phyloP scores from a whole-genome alignment of 2,888 invertebrate genomes.

The Quadroppia sp. region DNA sequence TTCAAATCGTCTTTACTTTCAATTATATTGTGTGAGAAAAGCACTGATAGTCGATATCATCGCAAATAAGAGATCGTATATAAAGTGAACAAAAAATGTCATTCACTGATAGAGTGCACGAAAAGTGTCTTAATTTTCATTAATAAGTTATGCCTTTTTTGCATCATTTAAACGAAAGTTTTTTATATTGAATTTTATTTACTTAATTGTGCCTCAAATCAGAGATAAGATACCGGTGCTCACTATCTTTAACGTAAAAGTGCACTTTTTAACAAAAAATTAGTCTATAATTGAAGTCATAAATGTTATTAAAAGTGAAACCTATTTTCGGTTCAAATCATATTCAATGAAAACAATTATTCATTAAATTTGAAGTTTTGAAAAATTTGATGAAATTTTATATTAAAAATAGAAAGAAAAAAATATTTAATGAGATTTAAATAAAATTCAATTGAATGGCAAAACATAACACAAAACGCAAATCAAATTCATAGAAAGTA shows the following conservation, averaged over 20 bases:
- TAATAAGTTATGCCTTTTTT: background rate
- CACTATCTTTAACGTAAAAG: background rate
- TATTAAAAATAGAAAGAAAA: no score
- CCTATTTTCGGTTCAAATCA: no score
- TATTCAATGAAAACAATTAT: no score
- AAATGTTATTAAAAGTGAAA: constrained; percentile 9
- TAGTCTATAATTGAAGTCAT: background rate
- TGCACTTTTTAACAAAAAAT: background rate
- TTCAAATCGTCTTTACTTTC: no score
- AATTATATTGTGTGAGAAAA: no score
- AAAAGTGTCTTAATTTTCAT: background rate
- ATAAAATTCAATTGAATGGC: background rate
- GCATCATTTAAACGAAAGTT: background rate
- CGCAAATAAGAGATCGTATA: no score
- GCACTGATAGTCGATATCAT: no score
- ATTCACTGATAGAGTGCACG: background rate
- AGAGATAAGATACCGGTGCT: background rate
- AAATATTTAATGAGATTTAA: no score
- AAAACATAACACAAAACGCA: background rate
- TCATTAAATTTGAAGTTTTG: background rate
- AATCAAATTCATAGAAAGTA: background rate
- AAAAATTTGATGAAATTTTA: no score
- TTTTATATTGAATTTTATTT: constrained; percentile 5
- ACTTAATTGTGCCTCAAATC: constrained; percentile 28
- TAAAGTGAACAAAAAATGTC: background rate